Conservation (phyloP, 37 sponge, comb jelly and placozoan species). For the Chondrosia reniformis region DNA sequence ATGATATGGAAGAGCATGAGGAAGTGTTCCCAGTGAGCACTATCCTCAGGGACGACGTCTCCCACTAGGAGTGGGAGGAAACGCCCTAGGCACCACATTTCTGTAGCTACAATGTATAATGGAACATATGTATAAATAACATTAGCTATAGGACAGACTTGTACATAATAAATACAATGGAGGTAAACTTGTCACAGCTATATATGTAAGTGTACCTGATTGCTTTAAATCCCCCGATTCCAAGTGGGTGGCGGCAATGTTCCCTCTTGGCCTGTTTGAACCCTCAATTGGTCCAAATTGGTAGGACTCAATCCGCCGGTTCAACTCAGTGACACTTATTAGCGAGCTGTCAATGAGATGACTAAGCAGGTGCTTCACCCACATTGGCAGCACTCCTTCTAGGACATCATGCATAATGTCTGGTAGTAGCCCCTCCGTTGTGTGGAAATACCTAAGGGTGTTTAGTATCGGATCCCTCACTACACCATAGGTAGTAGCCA, state of each 20-base stretch:
- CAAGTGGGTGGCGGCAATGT: not conserved
- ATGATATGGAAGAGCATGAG: constrained; percentile 47
- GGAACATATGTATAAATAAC: too few species aligned
- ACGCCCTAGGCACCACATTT: constrained; percentile 67
- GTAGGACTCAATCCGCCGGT: not conserved
- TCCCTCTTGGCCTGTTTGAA: not conserved
- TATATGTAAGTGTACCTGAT: constrained; percentile 26
- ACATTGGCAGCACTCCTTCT: constrained; percentile 32
- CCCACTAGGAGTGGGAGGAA: constrained; percentile 60
- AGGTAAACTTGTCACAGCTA: too few species aligned
- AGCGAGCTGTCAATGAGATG: not conserved
- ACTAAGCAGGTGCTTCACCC: constrained; percentile 23
- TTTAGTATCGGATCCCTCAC: constrained; percentile 37
- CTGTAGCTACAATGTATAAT: constrained; percentile 40
- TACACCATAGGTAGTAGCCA: constrained; percentile 62
- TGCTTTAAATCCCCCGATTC: not conserved
- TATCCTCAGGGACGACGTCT: constrained; percentile 29
- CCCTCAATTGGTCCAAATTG: not conserved
- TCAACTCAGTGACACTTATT: not conserved
- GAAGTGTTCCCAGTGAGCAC: constrained; percentile 45
- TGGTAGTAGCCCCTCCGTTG: constrained; percentile 54
- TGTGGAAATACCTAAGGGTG: constrained; percentile 49
- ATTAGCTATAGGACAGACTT: too few species aligned
- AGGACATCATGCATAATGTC: constrained; percentile 78
- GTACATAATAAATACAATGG: too few species aligned